A percentile compares a stretch with the other conserved stretches of the same genome.
Conservation (phyloP, 2,797 vertebrate species). For the Chelidonichthys spinosus region DNA sequence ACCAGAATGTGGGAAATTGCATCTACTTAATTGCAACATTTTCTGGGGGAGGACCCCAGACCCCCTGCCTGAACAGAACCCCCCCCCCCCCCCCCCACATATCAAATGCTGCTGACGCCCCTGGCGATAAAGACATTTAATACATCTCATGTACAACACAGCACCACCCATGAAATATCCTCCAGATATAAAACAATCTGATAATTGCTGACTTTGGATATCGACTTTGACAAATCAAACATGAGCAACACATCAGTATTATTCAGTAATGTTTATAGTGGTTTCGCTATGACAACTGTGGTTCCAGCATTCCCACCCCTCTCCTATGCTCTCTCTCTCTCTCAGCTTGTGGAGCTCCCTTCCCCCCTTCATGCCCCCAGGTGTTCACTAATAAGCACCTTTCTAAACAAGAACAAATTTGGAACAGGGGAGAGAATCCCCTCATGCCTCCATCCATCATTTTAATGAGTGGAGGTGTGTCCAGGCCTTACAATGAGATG, state of each 20-base stretch:
- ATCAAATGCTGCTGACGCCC: no score
- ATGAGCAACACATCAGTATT: background rate
- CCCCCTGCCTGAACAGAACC: no score
- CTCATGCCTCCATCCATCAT: conserved; percentile 90
- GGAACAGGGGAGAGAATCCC: conserved; percentile 82
- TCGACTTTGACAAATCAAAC: no score
- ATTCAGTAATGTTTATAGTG: conserved; percentile 35
- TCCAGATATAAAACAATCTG: background rate
- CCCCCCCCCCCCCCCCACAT: no score
- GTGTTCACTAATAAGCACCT: conserved; percentile 84
- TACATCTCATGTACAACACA: no score
- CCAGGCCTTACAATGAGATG: conserved; percentile 86
- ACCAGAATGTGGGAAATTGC: no score
- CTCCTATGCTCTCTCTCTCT: conserved; percentile 6
- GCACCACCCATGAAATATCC: no score
- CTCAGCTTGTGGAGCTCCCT: conserved; percentile 39
- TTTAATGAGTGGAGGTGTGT: conserved; percentile 89
- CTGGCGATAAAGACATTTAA: no score
- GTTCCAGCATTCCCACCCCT: conserved; percentile 19
- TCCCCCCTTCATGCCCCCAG: conserved; percentile 71
- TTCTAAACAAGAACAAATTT: conserved; percentile 86
- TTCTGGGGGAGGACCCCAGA: no score
- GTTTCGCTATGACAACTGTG: conserved; percentile 23
- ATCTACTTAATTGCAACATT: no score
- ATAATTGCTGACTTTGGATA: conserved; percentile 3